Conservation (phyloP, 2,797 vertebrate species). For the Malurus splendens region DNA sequence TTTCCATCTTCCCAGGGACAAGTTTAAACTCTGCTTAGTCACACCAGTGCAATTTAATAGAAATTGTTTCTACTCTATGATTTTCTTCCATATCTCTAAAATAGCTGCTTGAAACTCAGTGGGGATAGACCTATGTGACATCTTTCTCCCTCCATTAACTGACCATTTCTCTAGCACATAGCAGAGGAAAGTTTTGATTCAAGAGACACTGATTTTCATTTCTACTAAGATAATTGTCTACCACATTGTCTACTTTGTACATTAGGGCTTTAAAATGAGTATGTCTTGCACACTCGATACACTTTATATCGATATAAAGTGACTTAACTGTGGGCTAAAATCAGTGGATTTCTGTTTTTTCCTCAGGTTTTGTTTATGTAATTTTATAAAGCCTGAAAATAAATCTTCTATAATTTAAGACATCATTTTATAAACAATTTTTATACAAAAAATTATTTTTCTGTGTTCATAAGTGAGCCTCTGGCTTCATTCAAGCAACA, state of each 20-base stretch:
- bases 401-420: background rate
- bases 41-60: background rate
- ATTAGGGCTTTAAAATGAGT: background rate
- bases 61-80: background rate
- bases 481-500: background rate
- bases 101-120: background rate
- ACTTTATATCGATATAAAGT: background rate
- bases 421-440: background rate
- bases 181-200: background rate
- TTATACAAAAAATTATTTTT: background rate
- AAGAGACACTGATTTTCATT: background rate
- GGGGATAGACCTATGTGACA: rapidly evolving
- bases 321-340: background rate
- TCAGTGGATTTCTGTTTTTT: background rate
- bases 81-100: background rate
- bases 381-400: background rate
- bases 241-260: background rate
- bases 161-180: background rate
- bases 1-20: background rate
- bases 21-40: background rate
- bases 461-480: background rate
- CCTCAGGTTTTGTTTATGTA: background rate
- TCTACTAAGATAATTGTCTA: background rate
- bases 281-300: background rate
- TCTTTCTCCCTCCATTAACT: background rate